Percentiles rank a stretch among this genome's conserved stretches.
Evolutionary conservation across 2,797 vertebrate species (phyloP).

Genomic region (Pelobates cultripes): DNA sequence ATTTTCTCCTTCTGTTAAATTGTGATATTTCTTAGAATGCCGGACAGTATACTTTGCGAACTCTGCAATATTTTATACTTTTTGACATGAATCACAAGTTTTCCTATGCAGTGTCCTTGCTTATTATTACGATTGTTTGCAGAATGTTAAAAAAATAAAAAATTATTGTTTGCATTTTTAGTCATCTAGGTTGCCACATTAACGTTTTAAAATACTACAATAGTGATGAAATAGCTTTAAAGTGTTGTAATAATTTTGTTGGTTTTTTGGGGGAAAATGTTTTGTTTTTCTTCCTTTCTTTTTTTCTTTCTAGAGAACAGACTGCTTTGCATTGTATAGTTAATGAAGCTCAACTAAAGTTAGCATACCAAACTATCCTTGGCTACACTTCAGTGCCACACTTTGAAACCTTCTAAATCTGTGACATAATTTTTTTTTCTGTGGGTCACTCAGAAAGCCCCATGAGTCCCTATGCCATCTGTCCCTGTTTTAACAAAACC

Average conservation of each 20-base stretch:
- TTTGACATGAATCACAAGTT: too few species aligned
- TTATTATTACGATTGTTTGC: too few species aligned
- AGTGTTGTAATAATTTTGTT: neutral
- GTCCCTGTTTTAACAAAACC: conserved; percentile 76
- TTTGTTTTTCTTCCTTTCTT: neutral
- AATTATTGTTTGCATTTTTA: too few species aligned
- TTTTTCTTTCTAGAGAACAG: conserved; percentile 5
- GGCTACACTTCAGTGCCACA: conserved; percentile 47
- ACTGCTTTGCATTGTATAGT: conserved; percentile 36
- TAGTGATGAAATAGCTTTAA: too few species aligned
- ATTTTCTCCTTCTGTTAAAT: too few species aligned
- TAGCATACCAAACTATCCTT: conserved; percentile 47
- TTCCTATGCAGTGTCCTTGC: too few species aligned
- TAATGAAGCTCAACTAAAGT: conserved; percentile 51
- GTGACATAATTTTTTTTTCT: conserved; percentile 63
- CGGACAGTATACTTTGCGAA: too few species aligned
- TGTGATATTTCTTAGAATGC: too few species aligned
- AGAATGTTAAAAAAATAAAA: too few species aligned
- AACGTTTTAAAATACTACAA: too few species aligned
- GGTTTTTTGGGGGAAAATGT: conserved; percentile 26
- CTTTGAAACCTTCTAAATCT: conserved; percentile 72
- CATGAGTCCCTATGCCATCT: conserved; percentile 75
- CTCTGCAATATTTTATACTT: too few species aligned
- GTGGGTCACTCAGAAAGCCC: conserved; percentile 70
- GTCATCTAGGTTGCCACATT: too few species aligned